Evolutionary conservation across 1,140 invertebrate species (phyloP).

Genomic region (Drosophila mojavensis): DNA sequence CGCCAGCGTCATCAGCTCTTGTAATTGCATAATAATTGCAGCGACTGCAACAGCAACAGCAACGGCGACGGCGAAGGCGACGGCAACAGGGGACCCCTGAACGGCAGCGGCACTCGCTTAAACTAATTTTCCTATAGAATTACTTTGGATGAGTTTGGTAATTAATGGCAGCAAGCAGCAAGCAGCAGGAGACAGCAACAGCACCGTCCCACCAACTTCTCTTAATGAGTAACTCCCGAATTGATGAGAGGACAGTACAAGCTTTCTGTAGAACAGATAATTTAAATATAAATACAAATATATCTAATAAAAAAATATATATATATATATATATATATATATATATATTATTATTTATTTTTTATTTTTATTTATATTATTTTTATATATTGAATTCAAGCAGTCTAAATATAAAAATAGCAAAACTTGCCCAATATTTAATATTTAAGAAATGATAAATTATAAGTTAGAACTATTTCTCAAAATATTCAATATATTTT

Average conservation of each 20-base stretch:
- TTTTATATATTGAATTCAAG: too few relatives aligned
- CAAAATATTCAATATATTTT: too few relatives aligned
- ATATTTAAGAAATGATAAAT: too few relatives aligned
- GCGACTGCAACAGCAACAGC: constrained; percentile 33
- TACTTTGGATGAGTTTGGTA: constrained; percentile 80
- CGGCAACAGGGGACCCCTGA: constrained; percentile 13
- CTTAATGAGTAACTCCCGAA: constrained; percentile 7
- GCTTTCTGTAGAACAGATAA: not conserved
- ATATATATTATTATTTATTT: too few relatives aligned
- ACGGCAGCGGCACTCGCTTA: constrained; percentile 41
- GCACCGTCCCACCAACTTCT: constrained; percentile 2
- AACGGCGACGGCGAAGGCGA: constrained; percentile 18
- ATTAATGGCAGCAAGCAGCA: constrained; percentile 73
- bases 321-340: too few relatives aligned
- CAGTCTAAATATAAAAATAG: too few relatives aligned
- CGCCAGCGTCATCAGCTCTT: constrained; percentile 20
- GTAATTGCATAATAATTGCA: constrained; percentile 81
- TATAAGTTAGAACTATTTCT: too few relatives aligned
- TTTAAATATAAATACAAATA: not conserved
- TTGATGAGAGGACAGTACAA: not conserved
- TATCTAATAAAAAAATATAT: too few relatives aligned
- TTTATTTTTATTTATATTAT: too few relatives aligned
- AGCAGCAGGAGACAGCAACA: not conserved
- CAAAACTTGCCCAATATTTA: too few relatives aligned
- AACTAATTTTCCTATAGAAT: constrained; percentile 80